Percentiles rank a stretch among this genome's conserved stretches.
Evolutionary conservation across 2,888 invertebrate species (phyloP).

Genomic region (Brassicogethes aeneus): DNA sequence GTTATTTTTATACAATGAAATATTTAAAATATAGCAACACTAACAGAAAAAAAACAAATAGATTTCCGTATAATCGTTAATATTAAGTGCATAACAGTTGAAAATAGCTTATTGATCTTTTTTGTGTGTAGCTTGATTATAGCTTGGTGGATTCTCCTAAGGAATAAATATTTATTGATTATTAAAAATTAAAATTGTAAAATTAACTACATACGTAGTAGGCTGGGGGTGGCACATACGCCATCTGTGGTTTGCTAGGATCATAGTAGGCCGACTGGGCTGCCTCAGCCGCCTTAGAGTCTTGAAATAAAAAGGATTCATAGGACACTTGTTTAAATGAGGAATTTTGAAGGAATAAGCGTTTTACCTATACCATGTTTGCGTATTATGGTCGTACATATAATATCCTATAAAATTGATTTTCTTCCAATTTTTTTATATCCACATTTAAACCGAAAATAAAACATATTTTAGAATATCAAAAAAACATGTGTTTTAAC

Average conservation of each 20-base stretch:
- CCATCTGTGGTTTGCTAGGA: constrained; percentile 78
- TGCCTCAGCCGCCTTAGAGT: constrained; percentile 86
- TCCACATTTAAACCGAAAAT: no score
- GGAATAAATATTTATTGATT: constrained; percentile 9
- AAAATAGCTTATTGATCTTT: constrained; percentile 54
- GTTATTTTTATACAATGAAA: constrained; percentile 2
- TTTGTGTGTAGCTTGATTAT: constrained; percentile 67
- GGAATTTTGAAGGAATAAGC: no score
- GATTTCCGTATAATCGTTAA: neutral
- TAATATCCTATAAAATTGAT: no score
- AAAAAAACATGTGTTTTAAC: no score
- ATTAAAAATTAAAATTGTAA: constrained; percentile 1
- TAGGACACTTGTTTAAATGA: no score
- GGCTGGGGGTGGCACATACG: constrained; percentile 77
- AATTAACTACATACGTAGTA: constrained; percentile 57
- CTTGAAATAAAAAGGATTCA: constrained; percentile 49
- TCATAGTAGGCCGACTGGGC: constrained; percentile 87
- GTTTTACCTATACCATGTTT: no score
- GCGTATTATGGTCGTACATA: no score
- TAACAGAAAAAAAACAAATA: neutral
- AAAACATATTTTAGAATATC: no score
- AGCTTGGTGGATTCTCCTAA: constrained; percentile 78
- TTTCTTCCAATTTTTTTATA: no score
- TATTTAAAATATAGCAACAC: neutral
- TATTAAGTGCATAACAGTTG: neutral